Evolutionary conservation across 2,113 vertebrate species (phyloP), one percentile per base, ranked within the genome.

Genomic region (Pseudonaja textilis): DNA sequence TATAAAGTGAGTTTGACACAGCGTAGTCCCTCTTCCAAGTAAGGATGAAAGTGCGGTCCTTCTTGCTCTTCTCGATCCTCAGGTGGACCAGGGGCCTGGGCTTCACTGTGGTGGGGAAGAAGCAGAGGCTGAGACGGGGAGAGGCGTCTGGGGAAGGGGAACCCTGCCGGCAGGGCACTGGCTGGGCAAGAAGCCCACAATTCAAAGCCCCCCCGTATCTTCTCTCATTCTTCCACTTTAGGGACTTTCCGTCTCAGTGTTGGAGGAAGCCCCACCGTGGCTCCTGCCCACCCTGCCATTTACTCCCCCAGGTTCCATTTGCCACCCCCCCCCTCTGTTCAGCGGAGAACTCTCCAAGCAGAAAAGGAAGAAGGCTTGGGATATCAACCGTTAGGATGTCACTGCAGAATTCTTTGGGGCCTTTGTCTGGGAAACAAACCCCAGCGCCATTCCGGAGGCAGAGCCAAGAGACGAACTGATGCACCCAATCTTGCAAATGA

Each of bases 91-190:
- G 97, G 9, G 97, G 34, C 81, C 42, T 95, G 0, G 97, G 97
- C 29, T 97, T 98, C 96, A 98, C 98, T 98, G 96, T 5, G 55
- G 47, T n/a, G 4, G 94, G 81, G 93, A 92, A 95, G 94, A 25
- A 95, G 29, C 81, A 29, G 92, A 91, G 59, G 61, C 1, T 42
- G 81, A 91, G 1, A 22, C 4, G 4, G 3, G 2, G 0, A 0
- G 16, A 0, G 89, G 89, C 29, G 23, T 4, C 74, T 39, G 74
- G 34, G n/a, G n/a, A 54, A 42, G 55, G 5, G 26, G 14, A 42
- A 18, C 29, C 14, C 47, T 54, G 86, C 14, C 20, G 50, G 22
- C 2, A 18, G 16, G 16, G 61, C 69, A 20, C 7, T 0, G 34
- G 74, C 6, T 74, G n/a, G 64, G 64, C 16, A 18, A 74, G 64